Conservation (phyloP, 2,797 vertebrate genomes). For the Trichosurus vulpecula region DNA sequence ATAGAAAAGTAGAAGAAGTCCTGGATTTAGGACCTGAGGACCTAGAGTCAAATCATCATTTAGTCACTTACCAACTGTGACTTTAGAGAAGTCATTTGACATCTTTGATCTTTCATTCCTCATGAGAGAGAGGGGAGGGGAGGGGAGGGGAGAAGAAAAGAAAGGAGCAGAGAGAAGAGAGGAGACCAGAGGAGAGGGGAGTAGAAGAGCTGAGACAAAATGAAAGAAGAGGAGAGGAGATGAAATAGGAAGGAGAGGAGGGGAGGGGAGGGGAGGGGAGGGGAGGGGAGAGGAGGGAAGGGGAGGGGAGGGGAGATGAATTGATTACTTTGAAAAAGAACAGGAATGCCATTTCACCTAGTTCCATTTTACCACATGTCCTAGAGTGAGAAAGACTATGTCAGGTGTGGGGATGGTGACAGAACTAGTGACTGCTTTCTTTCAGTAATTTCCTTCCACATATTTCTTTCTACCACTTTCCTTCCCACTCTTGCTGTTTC, state of each 20-base stretch:
- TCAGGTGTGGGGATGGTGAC: neutral
- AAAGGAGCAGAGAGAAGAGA: neutral
- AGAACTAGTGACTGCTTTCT: neutral
- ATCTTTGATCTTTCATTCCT: neutral
- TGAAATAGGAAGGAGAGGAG: fast-evolving
- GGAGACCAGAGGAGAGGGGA: neutral
- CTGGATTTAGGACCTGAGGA: neutral
- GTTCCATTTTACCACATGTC: neutral
- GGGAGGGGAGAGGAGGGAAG: fast-evolving
- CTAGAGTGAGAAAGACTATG: conserved; percentile 12
- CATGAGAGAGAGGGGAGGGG: neutral
- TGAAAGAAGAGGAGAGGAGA: neutral
- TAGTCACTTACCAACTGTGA: neutral
- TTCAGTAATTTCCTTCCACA: neutral
- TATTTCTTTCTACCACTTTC: neutral
- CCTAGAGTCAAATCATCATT: neutral
- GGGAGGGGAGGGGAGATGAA: no score
- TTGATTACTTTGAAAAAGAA: neutral
- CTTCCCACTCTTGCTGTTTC: neutral
- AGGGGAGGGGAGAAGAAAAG: neutral
- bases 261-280: neutral
- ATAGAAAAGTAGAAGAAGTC: neutral
- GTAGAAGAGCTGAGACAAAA: no score
- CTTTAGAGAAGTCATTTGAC: neutral
- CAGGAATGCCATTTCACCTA: neutral